phyloP scores from a whole-genome alignment of 92 coral and sea anemone species.

The Metridium senile region DNA sequence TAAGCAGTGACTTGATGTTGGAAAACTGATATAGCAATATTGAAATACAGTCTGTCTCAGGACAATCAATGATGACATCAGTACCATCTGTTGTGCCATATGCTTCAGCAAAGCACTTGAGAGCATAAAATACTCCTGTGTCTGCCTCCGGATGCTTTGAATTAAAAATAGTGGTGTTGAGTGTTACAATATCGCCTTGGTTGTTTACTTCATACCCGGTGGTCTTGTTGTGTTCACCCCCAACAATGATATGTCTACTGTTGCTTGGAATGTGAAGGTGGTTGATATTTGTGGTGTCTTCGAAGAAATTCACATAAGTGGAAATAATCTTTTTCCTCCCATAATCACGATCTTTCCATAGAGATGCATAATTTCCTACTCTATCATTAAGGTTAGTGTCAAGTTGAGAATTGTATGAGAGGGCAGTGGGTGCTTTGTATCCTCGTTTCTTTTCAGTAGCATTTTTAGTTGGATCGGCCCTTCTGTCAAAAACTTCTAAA shows the following conservation, averaged over 20 bases:
- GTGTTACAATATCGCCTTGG: slow-evolving; percentile 11
- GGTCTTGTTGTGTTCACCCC: slow-evolving; percentile 19
- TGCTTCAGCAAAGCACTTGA: background rate
- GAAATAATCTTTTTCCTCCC: slow-evolving; percentile 28
- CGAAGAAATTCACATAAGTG: slow-evolving; percentile 11
- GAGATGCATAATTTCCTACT: slow-evolving; percentile 24
- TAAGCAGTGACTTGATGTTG: slow-evolving; percentile 10
- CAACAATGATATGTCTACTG: slow-evolving; percentile 22
- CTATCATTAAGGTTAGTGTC: slow-evolving; percentile 21
- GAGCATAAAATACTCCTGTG: slow-evolving; percentile 32
- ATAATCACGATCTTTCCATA: slow-evolving; percentile 37
- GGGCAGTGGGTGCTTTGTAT: slow-evolving; percentile 26
- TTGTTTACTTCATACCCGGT: slow-evolving; percentile 14
- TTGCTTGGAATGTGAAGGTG: slow-evolving; percentile 2
- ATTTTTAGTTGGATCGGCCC: slow-evolving; percentile 31
- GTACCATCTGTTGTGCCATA: slow-evolving; percentile 14
- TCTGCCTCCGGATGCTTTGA: slow-evolving; percentile 33
- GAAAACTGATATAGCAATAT: slow-evolving; percentile 23
- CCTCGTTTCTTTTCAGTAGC: slow-evolving; percentile 17
- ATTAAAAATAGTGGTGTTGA: slow-evolving; percentile 11
- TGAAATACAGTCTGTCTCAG: slow-evolving; percentile 36
- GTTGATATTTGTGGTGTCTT: background rate
- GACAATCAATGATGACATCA: slow-evolving; percentile 36
- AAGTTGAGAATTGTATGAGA: slow-evolving; percentile 9
- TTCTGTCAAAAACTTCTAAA: slow-evolving; percentile 23